Base-by-base conservation (phyloP, 2,888 invertebrate genomes). In the Epirrhoe tristata region DNA sequence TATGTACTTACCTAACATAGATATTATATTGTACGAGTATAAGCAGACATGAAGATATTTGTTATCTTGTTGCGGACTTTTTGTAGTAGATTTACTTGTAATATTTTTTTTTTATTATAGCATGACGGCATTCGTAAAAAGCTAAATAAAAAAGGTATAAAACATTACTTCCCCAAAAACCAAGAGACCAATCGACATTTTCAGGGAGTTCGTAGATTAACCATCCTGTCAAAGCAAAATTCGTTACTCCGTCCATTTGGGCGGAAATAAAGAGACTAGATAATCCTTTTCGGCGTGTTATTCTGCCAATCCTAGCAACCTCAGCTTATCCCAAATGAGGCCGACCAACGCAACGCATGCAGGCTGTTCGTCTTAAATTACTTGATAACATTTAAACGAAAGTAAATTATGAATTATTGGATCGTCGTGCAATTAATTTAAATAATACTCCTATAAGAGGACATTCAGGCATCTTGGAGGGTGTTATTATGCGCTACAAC, bases 351-450 rank as follows among this genome's bases (percentile, higher is more conserved):
- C 73, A 46, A 8, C 70, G 58, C 74, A 70, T 68, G 62, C 72
- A 77, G 69, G 56, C 75, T 61, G 75, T 76, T 80, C 74, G 78
- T 79, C 77, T 77, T 77, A 82, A 82, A 82, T 79, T 77, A 71
- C 64, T 70, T 79, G 73, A 77, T 77, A 79, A 76, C 68, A 74
- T 74, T 76, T 72, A 75, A 79, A 80, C 75, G 78, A 80, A 81
- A 81, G 79, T 75, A 80, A 74, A 75, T 78, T 80, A 81, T 82
- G 80, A 82, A 82, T 82, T 79, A 80, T 75, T 69, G 74, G 69
- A 74, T 76, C 70, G 75, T 76, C 75, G 75, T 73, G 73, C 71
- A 71, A 64, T 74, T 81, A 86, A 85, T 83, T 83, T 80, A 77
- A 84, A 82, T 75, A 73, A 74, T 74, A 73, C 70, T 62, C 70